These are phyloP conservation scores for Heliconius ismenius DNA, from an alignment of 2,888 invertebrate species.

Conservation along the genomic window DNA sequence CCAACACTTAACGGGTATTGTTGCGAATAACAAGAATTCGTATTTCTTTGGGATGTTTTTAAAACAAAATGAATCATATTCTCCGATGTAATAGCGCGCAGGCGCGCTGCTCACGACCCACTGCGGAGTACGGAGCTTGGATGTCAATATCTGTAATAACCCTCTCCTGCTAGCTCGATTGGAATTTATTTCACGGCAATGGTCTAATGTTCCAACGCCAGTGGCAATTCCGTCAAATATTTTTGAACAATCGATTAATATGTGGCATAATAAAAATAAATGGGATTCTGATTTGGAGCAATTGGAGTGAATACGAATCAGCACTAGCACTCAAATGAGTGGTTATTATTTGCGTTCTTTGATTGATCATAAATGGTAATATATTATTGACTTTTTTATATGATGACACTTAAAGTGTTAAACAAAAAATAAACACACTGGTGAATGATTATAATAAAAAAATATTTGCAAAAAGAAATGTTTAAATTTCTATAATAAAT, in stretches of 20 bases:
- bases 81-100: slow-evolving; percentile 54
- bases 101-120: slow-evolving; percentile 59
- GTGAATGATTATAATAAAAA: background rate
- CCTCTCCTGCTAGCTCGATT: slow-evolving; percentile 42
- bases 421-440: background rate
- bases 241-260: slow-evolving; percentile 55
- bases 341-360: background rate
- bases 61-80: slow-evolving; percentile 51
- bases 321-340: slow-evolving; percentile 10
- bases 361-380: slow-evolving; percentile 1
- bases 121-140: slow-evolving; percentile 56
- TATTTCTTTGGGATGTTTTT: slow-evolving; percentile 57
- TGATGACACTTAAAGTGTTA: background rate
- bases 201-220: slow-evolving; percentile 43
- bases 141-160: slow-evolving; percentile 48
- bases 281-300: slow-evolving; percentile 72
- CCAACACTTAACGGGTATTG: slow-evolving; percentile 48
- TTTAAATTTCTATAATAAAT: background rate
- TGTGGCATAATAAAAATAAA: slow-evolving; percentile 65
- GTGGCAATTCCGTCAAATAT: slow-evolving; percentile 43
- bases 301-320: slow-evolving; percentile 54
- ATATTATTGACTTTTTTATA: background rate
- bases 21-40: slow-evolving; percentile 48
- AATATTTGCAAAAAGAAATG: background rate
- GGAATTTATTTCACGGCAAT: slow-evolving; percentile 44